phyloP scores from a whole-genome alignment of 2,797 vertebrate species.

The Sarcophilus harrisii region DNA sequence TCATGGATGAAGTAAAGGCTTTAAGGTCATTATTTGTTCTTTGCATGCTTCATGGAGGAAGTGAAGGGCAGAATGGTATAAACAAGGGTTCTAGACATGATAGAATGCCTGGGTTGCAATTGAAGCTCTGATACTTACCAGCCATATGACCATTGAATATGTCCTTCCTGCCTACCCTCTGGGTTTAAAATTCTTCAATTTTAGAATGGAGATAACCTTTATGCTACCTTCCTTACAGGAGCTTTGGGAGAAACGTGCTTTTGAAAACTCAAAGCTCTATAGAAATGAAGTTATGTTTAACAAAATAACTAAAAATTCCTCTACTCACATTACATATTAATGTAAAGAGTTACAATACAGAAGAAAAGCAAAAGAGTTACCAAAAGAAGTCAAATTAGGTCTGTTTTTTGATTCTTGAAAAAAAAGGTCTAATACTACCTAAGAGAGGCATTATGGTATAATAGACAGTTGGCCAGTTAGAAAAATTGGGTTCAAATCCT shows the following conservation, averaged over 20 bases:
- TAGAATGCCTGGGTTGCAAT: too few relatives aligned
- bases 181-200: background rate
- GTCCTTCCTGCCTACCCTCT: background rate
- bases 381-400: conserved; percentile 22
- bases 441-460: background rate
- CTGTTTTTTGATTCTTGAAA: background rate
- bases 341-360: background rate
- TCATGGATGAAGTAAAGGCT: background rate
- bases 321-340: background rate
- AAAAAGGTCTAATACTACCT: background rate
- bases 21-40: background rate
- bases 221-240: background rate
- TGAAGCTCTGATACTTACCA: rapidly evolving
- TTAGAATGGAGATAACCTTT: background rate
- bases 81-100: background rate
- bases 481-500: background rate
- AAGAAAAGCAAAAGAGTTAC: conserved; percentile 42
- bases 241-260: background rate
- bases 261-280: background rate
- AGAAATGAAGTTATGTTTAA: background rate
- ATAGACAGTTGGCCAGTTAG: background rate
- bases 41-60: background rate
- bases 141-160: too few relatives aligned
- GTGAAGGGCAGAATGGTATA: background rate
- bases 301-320: background rate